These are phyloP conservation scores for Percina caprodes DNA, from an alignment of 2,113 vertebrate species.

Conservation along the genomic window DNA sequence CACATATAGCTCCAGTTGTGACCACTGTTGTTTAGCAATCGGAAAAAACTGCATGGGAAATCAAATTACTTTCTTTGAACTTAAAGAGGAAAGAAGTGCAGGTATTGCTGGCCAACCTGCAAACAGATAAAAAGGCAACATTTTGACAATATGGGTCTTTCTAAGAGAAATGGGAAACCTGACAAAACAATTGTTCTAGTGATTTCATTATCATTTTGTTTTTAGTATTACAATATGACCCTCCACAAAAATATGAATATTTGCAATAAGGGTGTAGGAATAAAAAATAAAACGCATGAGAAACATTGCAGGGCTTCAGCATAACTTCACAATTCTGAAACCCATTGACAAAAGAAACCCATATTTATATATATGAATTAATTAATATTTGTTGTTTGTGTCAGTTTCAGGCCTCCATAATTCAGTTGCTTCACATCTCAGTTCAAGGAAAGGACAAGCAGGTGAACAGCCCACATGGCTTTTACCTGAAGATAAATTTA, in stretches of 20 bases:
- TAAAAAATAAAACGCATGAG: no score
- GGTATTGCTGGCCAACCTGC: not conserved
- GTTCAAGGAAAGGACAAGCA: not conserved
- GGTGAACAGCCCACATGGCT: not conserved
- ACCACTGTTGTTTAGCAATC: no score
- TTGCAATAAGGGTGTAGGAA: no score
- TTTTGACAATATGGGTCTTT: not conserved
- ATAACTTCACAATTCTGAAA: no score
- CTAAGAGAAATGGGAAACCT: not conserved
- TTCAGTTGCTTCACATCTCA: no score
- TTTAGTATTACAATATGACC: no score
- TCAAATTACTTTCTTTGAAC: not conserved
- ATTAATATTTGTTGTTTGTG: no score
- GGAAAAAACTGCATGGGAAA: no score
- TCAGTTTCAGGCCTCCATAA: not conserved
- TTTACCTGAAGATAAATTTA: not conserved
- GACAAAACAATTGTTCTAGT: not conserved
- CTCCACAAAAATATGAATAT: no score
- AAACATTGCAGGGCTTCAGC: not conserved
- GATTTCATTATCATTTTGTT: no score
- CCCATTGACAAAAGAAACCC: not conserved
- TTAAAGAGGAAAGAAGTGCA: not conserved
- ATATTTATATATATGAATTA: no score
- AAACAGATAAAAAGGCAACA: not conserved
- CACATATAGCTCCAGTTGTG: no score